Conservation (phyloP, 2,797 vertebrate genomes). For the Okamejei kenojei region DNA sequence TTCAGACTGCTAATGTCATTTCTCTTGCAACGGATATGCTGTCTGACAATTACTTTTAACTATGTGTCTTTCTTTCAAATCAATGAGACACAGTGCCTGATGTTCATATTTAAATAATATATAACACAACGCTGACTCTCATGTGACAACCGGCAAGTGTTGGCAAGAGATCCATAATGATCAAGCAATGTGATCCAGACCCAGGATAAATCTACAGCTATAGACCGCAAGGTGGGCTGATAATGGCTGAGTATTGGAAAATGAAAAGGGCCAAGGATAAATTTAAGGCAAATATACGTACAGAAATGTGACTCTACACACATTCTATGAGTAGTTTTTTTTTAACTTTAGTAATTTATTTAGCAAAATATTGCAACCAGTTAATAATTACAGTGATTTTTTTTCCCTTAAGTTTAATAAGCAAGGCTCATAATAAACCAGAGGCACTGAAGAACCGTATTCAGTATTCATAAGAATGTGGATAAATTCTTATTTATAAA, state of each 20-base stretch:
- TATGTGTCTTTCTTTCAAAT: background rate
- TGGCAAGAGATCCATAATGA: background rate
- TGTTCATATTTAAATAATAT: background rate
- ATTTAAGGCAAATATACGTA: background rate
- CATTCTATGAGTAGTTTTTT: background rate
- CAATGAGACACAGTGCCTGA: background rate
- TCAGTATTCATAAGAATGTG: conserved; percentile 33
- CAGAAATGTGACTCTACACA: background rate
- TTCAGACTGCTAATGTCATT: too few species aligned
- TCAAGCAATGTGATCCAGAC: background rate
- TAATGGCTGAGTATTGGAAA: too few species aligned
- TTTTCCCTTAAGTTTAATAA: conserved; percentile 29
- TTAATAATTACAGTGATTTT: conserved; percentile 31
- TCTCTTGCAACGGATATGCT: too few species aligned
- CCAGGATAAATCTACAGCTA: background rate
- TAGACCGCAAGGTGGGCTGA: too few species aligned
- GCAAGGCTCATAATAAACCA: conserved; percentile 5
- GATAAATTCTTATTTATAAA: conserved; percentile 24
- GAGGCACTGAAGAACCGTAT: conserved; percentile 3
- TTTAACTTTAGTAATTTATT: conserved; percentile 10
- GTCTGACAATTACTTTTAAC: too few species aligned
- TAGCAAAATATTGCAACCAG: conserved; percentile 18
- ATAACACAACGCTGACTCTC: too few species aligned
- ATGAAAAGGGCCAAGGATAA: background rate
- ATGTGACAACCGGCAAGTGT: background rate